These are phyloP conservation scores for Pseudonaja textilis DNA, from an alignment of 2,113 vertebrate species.

Conservation along the genomic window DNA sequence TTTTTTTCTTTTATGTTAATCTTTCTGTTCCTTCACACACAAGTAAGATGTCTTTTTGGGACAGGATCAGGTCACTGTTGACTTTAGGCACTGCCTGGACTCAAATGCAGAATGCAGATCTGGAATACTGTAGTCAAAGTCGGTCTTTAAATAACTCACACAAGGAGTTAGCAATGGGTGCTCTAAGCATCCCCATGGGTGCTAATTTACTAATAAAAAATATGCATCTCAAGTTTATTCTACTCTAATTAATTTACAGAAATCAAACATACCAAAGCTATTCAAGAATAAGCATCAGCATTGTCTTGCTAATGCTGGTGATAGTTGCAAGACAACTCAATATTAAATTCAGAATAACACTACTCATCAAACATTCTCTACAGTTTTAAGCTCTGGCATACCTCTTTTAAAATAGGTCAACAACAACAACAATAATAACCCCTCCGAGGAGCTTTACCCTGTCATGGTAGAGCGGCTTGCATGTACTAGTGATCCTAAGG, in stretches of 20 bases:
- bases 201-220: background rate
- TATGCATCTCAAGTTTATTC: background rate
- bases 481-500: no score
- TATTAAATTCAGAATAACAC: background rate
- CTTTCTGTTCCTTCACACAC: background rate
- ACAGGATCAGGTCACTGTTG: background rate
- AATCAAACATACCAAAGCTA: background rate
- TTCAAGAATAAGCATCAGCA: background rate
- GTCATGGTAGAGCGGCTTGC: no score
- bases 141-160: background rate
- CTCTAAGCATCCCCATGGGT: background rate
- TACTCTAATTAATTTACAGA: background rate
- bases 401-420: background rate
- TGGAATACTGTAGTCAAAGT: background rate
- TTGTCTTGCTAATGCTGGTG: background rate
- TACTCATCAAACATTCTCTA: background rate
- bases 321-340: background rate
- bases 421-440: no score
- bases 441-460: no score
- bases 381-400: background rate
- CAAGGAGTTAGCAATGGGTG: background rate
- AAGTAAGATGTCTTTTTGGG: background rate
- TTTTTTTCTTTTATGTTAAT: background rate
- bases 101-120: background rate
- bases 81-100: background rate